Evolutionary conservation across 2,888 invertebrate genomes (phyloP).

Genomic region (Pollenia angustigena): DNA sequence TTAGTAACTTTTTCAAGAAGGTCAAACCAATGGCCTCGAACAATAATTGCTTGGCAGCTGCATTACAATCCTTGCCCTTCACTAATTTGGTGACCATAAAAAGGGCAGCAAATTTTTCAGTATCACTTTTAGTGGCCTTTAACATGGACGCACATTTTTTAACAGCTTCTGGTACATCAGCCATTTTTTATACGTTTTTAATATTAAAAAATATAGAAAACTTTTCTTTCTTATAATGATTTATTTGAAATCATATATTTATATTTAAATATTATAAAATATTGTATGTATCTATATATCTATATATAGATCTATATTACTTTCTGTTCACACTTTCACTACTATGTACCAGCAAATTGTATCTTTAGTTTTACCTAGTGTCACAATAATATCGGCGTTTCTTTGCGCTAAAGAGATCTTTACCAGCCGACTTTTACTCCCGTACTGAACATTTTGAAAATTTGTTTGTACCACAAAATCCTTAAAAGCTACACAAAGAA

Average conservation of each 20-base stretch:
- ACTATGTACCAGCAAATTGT: slow-evolving; percentile 31
- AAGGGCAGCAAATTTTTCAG: slow-evolving; percentile 95
- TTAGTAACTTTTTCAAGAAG: slow-evolving; percentile 92
- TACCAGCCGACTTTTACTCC: slow-evolving; percentile 60
- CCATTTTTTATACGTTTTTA: slow-evolving; percentile 77
- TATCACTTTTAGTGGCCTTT: slow-evolving; percentile 92
- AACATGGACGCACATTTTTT: slow-evolving; percentile 93
- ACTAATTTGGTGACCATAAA: slow-evolving; percentile 96
- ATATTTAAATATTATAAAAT: slow-evolving; percentile 49
- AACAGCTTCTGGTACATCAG: slow-evolving; percentile 90
- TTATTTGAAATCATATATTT: slow-evolving; percentile 48
- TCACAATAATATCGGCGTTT: slow-evolving; percentile 24
- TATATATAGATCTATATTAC: slow-evolving; percentile 70
- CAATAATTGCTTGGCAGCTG: slow-evolving; percentile 90
- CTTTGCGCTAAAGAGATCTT: slow-evolving; percentile 55
- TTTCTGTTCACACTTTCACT: slow-evolving; percentile 65
- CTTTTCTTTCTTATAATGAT: slow-evolving; percentile 17
- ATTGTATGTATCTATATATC: slow-evolving; percentile 66
- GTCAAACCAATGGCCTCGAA: slow-evolving; percentile 96
- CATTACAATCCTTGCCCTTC: slow-evolving; percentile 91
- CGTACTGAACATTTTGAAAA: slow-evolving; percentile 61
- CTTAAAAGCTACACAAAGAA: slow-evolving; percentile 20
- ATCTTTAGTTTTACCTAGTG: slow-evolving; percentile 25
- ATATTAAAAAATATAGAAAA: slow-evolving; percentile 1
- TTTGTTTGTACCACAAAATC: slow-evolving; percentile 54